A percentile compares a stretch with the other conserved stretches of the same genome.
Evolutionary conservation across 2,797 vertebrate genomes (phyloP).

Genomic region (Lagocephalus sceleratus): DNA sequence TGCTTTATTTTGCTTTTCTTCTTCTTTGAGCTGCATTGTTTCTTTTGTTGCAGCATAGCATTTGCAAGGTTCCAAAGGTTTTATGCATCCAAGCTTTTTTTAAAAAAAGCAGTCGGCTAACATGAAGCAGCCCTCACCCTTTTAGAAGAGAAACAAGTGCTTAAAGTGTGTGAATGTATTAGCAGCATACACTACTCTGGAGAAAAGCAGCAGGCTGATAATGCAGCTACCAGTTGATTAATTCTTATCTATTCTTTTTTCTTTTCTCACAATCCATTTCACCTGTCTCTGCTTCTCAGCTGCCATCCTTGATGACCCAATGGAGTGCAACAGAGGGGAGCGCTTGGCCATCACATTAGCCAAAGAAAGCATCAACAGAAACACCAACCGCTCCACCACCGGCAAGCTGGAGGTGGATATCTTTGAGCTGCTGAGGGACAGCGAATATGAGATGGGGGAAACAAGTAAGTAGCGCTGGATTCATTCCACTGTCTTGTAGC

Average conservation of each 20-base stretch:
- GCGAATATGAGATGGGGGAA: slow-evolving; percentile 97
- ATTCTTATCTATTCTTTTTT: not conserved
- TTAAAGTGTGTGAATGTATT: slow-evolving; percentile 45
- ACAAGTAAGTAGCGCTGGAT: slow-evolving; percentile 84
- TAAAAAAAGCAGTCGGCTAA: slow-evolving; percentile 21
- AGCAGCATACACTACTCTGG: slow-evolving; percentile 20
- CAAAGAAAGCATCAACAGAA: slow-evolving; percentile 94
- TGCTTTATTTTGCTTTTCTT: not conserved
- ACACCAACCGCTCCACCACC: slow-evolving; percentile 87
- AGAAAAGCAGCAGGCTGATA: not conserved
- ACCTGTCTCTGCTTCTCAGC: slow-evolving; percentile 66
- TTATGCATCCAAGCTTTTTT: slow-evolving; percentile 19
- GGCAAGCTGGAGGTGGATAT: slow-evolving; percentile 98
- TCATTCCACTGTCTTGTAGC: too few species aligned
- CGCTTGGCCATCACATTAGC: slow-evolving; percentile 96
- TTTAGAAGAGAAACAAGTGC: slow-evolving; percentile 7
- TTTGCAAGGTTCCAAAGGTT: slow-evolving; percentile 10
- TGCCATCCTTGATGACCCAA: slow-evolving; percentile 96
- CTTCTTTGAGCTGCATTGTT: slow-evolving; percentile 1
- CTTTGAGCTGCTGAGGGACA: slow-evolving; percentile 96
- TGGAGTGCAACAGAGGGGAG: slow-evolving; percentile 99
- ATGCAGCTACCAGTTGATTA: slow-evolving; percentile 9
- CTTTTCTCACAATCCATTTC: not conserved
- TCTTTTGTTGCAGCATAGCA: slow-evolving; percentile 1
- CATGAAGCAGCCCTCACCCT: slow-evolving; percentile 24